Base-by-base conservation (phyloP, 1,140 invertebrate species). In the Lasioglossum albipes region DNA sequence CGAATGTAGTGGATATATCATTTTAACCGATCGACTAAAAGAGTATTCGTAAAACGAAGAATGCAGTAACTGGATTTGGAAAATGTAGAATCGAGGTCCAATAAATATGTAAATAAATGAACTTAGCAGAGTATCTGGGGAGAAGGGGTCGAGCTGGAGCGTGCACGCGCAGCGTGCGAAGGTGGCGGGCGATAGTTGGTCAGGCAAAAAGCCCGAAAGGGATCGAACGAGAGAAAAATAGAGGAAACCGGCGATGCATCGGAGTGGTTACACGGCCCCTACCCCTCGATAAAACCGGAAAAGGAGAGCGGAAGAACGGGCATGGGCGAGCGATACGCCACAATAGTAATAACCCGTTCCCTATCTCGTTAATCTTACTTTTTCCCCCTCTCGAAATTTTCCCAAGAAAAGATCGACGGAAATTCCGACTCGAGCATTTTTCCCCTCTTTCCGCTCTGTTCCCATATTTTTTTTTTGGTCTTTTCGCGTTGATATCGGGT, bases 331-430 rank as follows among this genome's bases (percentile, higher is more conserved):
- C 57, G 52, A 22, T 41, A 36, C 54, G 10, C 13, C 36, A 13
- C 52, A 52, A 54, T 59, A 27, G 66, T 49, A 42, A 67, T 66
- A 57, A 66, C 36, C 61, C 52, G 49, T 68, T 68, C 49, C 64
- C 49, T 59, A 12, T 22, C 16, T 70, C 54, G 41, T 77, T 59
- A 45, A 76, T 13, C 27, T 49, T 52, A 71, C 42, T 61, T 45
- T 31, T 70, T 42, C 42, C 10, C 10, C 10, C 42, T 0, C 65
- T n/a, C 18, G 10, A 57, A 36, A 59, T 31, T 76, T 41, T 18
- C 22, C 45, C 31, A 41, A 49, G n/a, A 12, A 45, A 67, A n/a
- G 16, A n/a, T n/a, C 62, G 62, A 27, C 27, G 62, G 12, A 41
- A 49, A 42, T 41, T 49, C 27, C 45, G 31, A 65, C 62, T 41